Base-by-base conservation (phyloP, 37 sponge, comb jelly and placozoan genomes). In the Diacarnus erythraeanus region DNA sequence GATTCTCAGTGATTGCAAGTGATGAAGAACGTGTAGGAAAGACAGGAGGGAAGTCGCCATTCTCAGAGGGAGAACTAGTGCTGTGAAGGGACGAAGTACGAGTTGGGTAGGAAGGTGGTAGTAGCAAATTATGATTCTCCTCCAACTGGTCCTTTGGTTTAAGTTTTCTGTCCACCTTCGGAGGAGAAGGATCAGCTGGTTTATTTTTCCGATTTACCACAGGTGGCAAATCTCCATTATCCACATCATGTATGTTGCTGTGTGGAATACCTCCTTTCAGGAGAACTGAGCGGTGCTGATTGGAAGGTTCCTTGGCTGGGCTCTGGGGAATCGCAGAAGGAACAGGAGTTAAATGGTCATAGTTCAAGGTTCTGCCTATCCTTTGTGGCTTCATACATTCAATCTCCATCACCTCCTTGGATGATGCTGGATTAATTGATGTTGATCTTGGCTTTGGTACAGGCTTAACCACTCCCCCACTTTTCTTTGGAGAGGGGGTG, bases 161-260 rank as follows among this genome's bases (percentile, higher is more conserved):
- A 0, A 65, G 58, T 22, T 37, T 66, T 2, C 83, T 74, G 15
- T 83, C 71, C 0, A 82, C 68, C 36, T 5, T 21, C 1, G 83
- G 88, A 8, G 74, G 74, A 57, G 30, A 25, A 0, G 59, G 79
- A 35, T 73, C 63, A 1, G 15, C 41, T 8, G 71, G 80, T 38
- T 83, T 89, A 0, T 30, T 35, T 38, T 47, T 69, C 20, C 84
- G 84, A 17, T 84, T 63, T 0, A 83, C 64, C 39, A n/a, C 31
- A 2, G 84, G 89, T 1, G 80, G 80, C 57, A 29, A 72, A 23
- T 60, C 57, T 25, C 64, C 38, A 72, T 3, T 22, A 22, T 15
- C 44, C 27, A 17, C 18, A 10, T 58, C 2, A 27, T 0, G 41
- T 35, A 60, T 26, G 21, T 76, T 76, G 2, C 38, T 37, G 77